These are phyloP conservation scores for Phataginus tetradactyla DNA, from an alignment of 2,797 vertebrate genomes.

Conservation along the genomic window DNA sequence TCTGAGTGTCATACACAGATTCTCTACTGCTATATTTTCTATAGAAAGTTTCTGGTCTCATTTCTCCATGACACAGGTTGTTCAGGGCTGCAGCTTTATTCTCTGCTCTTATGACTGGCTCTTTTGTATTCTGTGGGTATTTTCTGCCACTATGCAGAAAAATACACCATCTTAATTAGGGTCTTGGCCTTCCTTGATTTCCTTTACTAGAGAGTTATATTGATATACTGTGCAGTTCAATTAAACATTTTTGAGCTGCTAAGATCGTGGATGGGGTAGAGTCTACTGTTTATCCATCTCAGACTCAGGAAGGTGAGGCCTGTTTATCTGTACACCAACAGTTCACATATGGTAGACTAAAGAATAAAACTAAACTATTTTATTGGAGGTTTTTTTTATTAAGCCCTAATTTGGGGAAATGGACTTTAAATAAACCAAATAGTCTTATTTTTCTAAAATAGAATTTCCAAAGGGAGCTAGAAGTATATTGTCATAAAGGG, in stretches of 20 bases:
- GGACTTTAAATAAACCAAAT: neutral
- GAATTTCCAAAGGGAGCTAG: neutral
- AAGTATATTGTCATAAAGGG: neutral
- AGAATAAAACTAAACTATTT: neutral
- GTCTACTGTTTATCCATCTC: neutral
- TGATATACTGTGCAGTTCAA: neutral
- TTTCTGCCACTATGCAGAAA: neutral
- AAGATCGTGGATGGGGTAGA: neutral
- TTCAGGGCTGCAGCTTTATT: neutral
- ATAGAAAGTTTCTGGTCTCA: neutral
- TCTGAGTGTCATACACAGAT: neutral
- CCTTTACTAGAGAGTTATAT: neutral
- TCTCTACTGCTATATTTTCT: neutral
- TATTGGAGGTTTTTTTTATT: neutral
- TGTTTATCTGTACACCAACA: neutral
- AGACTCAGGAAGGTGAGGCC: neutral
- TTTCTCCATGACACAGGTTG: neutral
- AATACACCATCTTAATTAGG: neutral
- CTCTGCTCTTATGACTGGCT: neutral
- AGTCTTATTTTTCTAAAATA: neutral
- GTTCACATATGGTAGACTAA: neutral
- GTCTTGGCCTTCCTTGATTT: neutral
- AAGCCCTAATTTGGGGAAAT: neutral
- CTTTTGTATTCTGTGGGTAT: neutral
- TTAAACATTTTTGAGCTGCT: neutral